Evolutionary conservation across 2,888 invertebrate genomes (phyloP).

Genomic region (Caenorhabditis sp.): DNA sequence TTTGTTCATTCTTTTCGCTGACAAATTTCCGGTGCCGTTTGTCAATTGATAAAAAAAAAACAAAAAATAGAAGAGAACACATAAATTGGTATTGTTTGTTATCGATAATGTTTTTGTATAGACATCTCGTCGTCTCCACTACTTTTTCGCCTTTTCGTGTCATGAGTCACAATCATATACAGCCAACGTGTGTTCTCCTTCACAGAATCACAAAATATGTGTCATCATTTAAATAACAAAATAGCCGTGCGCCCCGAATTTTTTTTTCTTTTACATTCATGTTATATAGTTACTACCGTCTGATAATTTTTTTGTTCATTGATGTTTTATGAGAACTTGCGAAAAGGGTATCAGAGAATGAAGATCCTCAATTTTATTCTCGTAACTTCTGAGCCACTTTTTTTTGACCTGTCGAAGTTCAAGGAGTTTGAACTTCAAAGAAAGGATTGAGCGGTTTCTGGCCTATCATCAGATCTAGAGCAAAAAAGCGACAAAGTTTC

Average conservation of each 20-base stretch:
- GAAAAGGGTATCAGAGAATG: neutral
- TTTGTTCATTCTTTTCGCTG: no score
- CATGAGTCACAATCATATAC: neutral
- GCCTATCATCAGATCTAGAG: no score
- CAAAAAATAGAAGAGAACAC: neutral
- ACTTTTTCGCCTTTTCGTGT: conserved; percentile 1
- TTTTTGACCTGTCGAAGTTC: no score
- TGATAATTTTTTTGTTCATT: neutral
- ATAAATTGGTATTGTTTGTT: neutral
- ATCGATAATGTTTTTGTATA: neutral
- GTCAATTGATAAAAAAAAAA: neutral
- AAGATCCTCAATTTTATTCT: no score
- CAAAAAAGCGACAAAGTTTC: neutral
- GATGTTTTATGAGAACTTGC: neutral
- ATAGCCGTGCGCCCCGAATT: neutral
- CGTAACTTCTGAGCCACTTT: no score
- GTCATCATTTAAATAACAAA: conserved; percentile 10
- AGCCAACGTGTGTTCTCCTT: neutral
- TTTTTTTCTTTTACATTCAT: neutral
- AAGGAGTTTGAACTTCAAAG: no score
- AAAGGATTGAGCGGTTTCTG: no score
- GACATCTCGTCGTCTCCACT: neutral
- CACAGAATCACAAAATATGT: neutral
- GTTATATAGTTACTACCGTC: neutral
- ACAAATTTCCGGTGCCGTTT: neutral